Evolutionary conservation across 2,113 vertebrate genomes (phyloP).

Genomic region (Nibea coibor): DNA sequence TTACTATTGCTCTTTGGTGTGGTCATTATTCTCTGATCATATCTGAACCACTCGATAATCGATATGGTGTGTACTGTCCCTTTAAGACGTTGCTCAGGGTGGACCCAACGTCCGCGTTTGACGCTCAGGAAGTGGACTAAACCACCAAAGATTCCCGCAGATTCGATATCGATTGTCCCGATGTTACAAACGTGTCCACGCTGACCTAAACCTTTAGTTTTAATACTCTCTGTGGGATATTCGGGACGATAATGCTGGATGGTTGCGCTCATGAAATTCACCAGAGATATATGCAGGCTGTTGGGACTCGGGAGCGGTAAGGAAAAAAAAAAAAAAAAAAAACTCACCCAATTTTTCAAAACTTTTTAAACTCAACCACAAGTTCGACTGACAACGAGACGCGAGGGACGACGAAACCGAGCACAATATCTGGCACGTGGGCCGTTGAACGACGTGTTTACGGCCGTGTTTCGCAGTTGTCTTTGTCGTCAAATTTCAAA

Average conservation of each 20-base stretch:
- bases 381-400: conserved; percentile 4
- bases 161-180: conserved; percentile 47
- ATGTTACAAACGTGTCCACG: conserved; percentile 29
- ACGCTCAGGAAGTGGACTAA: conserved; percentile 83
- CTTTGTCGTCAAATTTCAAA: conserved; percentile 18
- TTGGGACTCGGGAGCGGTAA: conserved; percentile 84
- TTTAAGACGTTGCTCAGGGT: conserved; percentile 80
- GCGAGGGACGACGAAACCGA: background rate
- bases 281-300: conserved; percentile 82
- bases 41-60: background rate
- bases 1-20: background rate
- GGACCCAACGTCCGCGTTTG: conserved; percentile 51
- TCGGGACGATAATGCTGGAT: conserved; percentile 82
- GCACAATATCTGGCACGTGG: background rate
- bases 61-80: conserved; percentile 57
- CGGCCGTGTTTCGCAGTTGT: background rate
- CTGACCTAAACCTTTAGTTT: conserved; percentile 3
- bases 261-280: conserved; percentile 85
- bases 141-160: conserved; percentile 72
- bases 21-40: background rate
- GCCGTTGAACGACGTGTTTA: background rate
- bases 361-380: conserved; percentile 63
- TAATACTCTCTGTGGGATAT: conserved; percentile 13
- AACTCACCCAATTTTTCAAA: conserved; percentile 57
- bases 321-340: conserved; percentile 33